These are phyloP conservation scores for Phyllostomus hastatus DNA, from an alignment of 2,113 vertebrate species.

Conservation along the genomic window DNA sequence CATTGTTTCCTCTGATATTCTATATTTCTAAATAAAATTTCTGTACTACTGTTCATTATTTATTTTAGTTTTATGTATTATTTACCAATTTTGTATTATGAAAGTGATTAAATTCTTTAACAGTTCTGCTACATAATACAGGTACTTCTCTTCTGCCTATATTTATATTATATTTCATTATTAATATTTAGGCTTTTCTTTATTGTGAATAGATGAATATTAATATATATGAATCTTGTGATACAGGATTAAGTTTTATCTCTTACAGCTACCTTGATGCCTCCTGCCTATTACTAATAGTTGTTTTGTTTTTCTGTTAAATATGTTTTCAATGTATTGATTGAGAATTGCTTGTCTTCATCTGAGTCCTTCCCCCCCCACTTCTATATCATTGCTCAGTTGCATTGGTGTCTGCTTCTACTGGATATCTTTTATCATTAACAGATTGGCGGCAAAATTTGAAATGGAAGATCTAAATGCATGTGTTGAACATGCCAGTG, in stretches of 20 bases:
- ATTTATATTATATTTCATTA: background rate
- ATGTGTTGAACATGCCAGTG: background rate
- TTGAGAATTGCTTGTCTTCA: background rate
- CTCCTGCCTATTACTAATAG: background rate
- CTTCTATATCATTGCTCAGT: background rate
- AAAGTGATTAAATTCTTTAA: background rate
- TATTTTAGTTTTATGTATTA: background rate
- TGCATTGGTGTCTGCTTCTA: background rate
- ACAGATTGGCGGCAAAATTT: background rate
- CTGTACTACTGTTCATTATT: background rate
- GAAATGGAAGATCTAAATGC: background rate
- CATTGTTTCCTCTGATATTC: background rate
- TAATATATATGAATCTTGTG: background rate
- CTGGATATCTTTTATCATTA: background rate
- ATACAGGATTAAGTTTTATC: background rate
- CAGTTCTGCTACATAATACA: background rate
- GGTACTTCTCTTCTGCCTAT: background rate
- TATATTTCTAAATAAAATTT: background rate
- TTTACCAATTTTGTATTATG: background rate
- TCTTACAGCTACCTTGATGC: background rate
- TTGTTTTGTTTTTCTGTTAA: background rate
- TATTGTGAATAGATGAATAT: background rate
- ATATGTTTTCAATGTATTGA: background rate
- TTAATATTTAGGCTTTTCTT: background rate
- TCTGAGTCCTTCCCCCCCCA: accelerated